These are phyloP conservation scores for Globia sparganii DNA, from an alignment of 2,888 invertebrate species.

Conservation along the genomic window DNA sequence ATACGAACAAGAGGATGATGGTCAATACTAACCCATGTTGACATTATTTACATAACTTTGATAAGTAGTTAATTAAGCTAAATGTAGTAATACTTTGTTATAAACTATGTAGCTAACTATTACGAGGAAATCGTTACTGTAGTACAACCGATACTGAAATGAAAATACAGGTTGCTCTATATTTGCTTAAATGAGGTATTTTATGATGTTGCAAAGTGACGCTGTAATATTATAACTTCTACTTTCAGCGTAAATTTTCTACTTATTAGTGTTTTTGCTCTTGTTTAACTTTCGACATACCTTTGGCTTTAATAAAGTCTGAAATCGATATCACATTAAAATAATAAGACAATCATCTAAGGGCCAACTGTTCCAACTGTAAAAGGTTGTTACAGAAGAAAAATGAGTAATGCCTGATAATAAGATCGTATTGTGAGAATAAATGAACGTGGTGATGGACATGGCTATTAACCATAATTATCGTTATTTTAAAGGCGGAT, in stretches of 20 bases:
- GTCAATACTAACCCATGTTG: neutral
- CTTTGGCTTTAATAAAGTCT: neutral
- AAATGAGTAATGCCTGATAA: neutral
- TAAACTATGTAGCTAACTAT: conserved; percentile 37
- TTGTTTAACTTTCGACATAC: too few relatives aligned
- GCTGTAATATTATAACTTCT: neutral
- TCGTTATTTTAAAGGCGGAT: neutral
- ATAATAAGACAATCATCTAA: neutral
- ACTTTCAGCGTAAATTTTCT: neutral
- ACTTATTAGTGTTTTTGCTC: neutral
- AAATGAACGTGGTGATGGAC: neutral
- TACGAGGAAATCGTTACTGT: conserved; percentile 45
- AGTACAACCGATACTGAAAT: conserved; percentile 36
- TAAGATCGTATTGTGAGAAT: neutral
- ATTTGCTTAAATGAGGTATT: neutral
- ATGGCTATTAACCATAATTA: neutral
- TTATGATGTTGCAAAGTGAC: neutral
- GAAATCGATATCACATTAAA: neutral
- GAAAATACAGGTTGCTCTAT: conserved; percentile 39
- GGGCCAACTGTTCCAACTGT: neutral
- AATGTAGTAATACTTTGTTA: conserved; percentile 33
- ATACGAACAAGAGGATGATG: neutral
- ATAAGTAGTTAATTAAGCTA: conserved; percentile 39
- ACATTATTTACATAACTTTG: neutral
- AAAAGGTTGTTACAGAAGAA: neutral